Base-by-base conservation (phyloP, 2,888 invertebrate species). In the Dasypogon diadema region DNA sequence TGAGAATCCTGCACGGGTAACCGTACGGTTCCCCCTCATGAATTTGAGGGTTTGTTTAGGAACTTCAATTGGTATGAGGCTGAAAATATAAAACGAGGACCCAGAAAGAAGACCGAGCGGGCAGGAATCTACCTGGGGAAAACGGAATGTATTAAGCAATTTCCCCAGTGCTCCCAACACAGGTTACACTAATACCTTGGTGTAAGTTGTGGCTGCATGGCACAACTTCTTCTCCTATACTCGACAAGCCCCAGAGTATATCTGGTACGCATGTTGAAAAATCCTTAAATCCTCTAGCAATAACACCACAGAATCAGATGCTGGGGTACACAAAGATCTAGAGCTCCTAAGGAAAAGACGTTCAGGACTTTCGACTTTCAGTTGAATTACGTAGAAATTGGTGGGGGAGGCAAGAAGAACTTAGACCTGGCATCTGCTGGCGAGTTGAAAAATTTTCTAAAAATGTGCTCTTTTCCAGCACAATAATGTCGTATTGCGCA, bases 41-140 rank as follows among this genome's bases (percentile, higher is more conserved):
- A 51, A 51, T 51, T 51, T 51, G 51, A 18, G 18, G 51, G 14
- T 51, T 51, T 51, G 51, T 51, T 51, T 51, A 51, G 51, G 10
- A 6, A 14, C 18, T 18, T 16, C 6, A 51, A 21, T 51, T 51
- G 51, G 51, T 12, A 51, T 51, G 51, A 51, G 51, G 18, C 14
- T 48, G 48, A 16, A 12, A 51, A 6, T 1, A 21, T 21, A 0
- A 3, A 12, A 3, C 18, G 2, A 4, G 16, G 14, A 51, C 2
- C 14, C 3, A 8, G 4, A 21, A 2, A 51, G 16, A n/a, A 16
- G 14, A 21, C 18, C 21, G 16, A n/a, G 51, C 2, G 18, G 3
- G 16, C 6, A 51, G 22, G 18, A 2, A 51, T n/a, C 2, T 6
- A 12, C 16, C 0, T 16, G 16, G 14, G 14, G 51, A 16, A n/a